A percentile compares a stretch with the other conserved stretches of the same genome.
These are phyloP conservation scores for Beris chalybata DNA, from an alignment of 2,888 invertebrate species.

Conservation along the genomic window DNA sequence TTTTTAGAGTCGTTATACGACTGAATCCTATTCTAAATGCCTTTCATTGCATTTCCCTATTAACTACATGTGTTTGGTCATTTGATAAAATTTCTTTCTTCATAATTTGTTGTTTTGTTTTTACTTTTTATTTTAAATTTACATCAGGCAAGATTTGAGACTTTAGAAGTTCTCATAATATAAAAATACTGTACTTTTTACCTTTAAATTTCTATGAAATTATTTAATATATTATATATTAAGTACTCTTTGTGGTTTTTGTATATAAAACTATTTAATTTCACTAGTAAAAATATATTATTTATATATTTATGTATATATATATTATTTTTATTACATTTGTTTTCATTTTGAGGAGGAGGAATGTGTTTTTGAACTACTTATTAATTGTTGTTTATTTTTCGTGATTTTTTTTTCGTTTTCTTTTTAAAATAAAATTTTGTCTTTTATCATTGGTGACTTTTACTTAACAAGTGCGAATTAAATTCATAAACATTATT, in stretches of 20 bases:
- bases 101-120: slow-evolving; percentile 4
- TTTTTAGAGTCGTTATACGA: slow-evolving; percentile 29
- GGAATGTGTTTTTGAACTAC: slow-evolving; percentile 38
- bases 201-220: slow-evolving; percentile 34
- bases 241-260: slow-evolving; percentile 39
- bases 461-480: slow-evolving; percentile 91
- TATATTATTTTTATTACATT: slow-evolving; percentile 27
- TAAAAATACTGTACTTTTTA: slow-evolving; percentile 38
- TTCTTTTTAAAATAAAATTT: slow-evolving; percentile 2
- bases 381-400: slow-evolving; percentile 26
- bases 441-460: slow-evolving; percentile 68
- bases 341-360: slow-evolving; percentile 34
- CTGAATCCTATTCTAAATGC: slow-evolving; percentile 20
- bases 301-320: slow-evolving; percentile 12
- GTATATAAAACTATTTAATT: slow-evolving; percentile 39
- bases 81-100: slow-evolving; percentile 31
- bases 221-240: slow-evolving; percentile 33
- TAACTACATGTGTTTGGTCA: slow-evolving; percentile 33
- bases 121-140: slow-evolving; percentile 21
- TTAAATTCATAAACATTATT: slow-evolving; percentile 96
- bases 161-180: slow-evolving; percentile 32
- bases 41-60: slow-evolving; percentile 16
- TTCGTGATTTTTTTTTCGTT: slow-evolving; percentile 13
- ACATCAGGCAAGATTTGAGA: slow-evolving; percentile 37
- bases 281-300: slow-evolving; percentile 38